phyloP scores from a whole-genome alignment of 2,888 invertebrate species.

The Ochropleura plecta region DNA sequence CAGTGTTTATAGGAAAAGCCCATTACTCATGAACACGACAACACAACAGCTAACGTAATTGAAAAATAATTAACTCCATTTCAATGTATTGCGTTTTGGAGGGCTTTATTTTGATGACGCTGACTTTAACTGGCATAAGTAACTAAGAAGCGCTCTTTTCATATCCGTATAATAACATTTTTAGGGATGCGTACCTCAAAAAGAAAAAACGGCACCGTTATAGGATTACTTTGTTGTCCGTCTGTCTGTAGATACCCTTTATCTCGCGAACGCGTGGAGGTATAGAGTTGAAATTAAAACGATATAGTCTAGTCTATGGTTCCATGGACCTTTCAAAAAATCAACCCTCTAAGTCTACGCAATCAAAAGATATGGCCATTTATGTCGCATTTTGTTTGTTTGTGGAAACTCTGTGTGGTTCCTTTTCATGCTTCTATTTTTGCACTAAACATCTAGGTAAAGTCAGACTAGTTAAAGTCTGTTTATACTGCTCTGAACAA shows the following conservation, averaged over 20 bases:
- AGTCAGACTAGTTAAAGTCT: background rate
- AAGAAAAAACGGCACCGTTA: too few species aligned
- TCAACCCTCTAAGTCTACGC: too few species aligned
- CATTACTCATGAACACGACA: slow-evolving; percentile 34
- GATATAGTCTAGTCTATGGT: too few species aligned
- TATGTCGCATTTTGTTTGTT: background rate
- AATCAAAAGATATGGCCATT: too few species aligned
- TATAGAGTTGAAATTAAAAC: too few species aligned
- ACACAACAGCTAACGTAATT: slow-evolving; percentile 1
- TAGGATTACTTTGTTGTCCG: too few species aligned
- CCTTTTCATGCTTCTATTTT: background rate
- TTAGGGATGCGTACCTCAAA: too few species aligned
- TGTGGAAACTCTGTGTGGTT: background rate
- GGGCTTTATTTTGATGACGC: background rate
- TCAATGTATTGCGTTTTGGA: background rate
- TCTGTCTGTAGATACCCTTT: too few species aligned
- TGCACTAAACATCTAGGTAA: background rate
- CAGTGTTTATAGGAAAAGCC: slow-evolving; percentile 31
- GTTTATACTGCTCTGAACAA: background rate
- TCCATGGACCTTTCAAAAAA: too few species aligned
- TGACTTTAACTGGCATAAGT: background rate
- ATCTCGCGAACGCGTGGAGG: too few species aligned
- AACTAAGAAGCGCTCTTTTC: background rate
- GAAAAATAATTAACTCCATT: slow-evolving; percentile 17
- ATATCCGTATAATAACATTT: background rate